Percentiles rank a stretch among this genome's conserved stretches.
Conservation (phyloP, 2,797 vertebrate species). For the Falco naumanni region DNA sequence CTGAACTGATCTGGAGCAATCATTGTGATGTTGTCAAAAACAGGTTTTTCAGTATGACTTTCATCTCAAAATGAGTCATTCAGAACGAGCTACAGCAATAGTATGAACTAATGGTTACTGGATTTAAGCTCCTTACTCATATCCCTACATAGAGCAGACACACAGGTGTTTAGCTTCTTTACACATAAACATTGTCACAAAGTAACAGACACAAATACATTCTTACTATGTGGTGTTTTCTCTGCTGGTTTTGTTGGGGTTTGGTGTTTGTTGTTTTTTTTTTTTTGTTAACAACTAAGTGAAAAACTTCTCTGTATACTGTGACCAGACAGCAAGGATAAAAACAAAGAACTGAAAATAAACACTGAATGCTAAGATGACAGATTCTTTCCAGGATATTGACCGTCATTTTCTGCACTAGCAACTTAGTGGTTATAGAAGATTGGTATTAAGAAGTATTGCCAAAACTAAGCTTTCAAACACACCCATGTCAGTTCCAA, state of each 20-base stretch:
- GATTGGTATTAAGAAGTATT: not conserved
- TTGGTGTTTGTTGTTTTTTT: too few relatives aligned
- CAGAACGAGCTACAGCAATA: not conserved
- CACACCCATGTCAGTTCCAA: rapidly evolving
- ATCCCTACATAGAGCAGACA: not conserved
- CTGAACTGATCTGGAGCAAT: not conserved
- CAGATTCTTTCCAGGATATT: not conserved
- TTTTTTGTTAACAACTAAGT: not conserved
- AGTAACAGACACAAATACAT: not conserved
- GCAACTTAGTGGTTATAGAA: not conserved
- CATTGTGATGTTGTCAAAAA: not conserved
- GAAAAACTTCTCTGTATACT: not conserved
- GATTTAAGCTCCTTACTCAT: not conserved
- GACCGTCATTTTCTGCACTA: not conserved
- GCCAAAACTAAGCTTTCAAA: not conserved
- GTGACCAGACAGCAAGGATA: not conserved
- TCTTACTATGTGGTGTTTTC: not conserved
- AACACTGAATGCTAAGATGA: rapidly evolving
- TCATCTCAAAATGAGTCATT: not conserved
- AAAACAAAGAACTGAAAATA: not conserved
- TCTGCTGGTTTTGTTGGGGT: not conserved
- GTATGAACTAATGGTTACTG: not conserved
- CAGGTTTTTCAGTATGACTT: not conserved
- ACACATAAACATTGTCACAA: not conserved
- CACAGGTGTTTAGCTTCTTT: not conserved